Evolutionary conservation across 2,888 invertebrate genomes (phyloP), one percentile per base, ranked within the genome.

Genomic region (Hyppa rectilinea): DNA sequence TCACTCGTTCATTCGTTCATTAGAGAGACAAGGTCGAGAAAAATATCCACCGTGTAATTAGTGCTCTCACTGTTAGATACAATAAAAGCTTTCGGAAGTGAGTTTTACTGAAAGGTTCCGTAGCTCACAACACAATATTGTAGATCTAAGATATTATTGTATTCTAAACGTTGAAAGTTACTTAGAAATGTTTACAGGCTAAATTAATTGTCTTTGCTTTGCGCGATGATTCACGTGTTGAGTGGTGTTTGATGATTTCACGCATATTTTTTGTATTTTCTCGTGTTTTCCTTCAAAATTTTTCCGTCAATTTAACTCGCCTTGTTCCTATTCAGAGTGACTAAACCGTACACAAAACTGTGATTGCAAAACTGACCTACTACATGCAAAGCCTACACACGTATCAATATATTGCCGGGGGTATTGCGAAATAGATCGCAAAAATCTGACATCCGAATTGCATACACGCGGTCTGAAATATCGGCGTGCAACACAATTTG

Each of bases 1-100:
- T 82, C 81, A 81, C 49, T 80, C 80, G 64, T 63, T 80, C 78
- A 67, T 68, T 81, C 83, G 71, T 82, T 84, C 82, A 84, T 82
- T 84, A 78, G 65, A 64, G 72, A 65, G 68, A 81, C 78, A 73
- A 82, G 84, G 71, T 72, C 60, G 71, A 70, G 78, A 83, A 81
- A 83, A 83, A 72, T 76, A 64, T 80, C 56, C 56, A 60, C 53
- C 62, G 77, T 69, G 74, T 83, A 81, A 81, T 81, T 81, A 80
- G 80, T 75, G 70, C 75, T 67, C 49, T 70, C 53, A 34, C 47
- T 61, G 69, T 82, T 36, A 10, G 55, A 34, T 66, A 66, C 68
- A 73, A 59, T 62, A 53, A 64, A 69, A 53, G 62, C 70, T 43
- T 64, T 77, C 67, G 78, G 78, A 67, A 81, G 77, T 81, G 59